Conservation (phyloP, 2,888 invertebrate genomes). For the Xestia sexstrigata region DNA sequence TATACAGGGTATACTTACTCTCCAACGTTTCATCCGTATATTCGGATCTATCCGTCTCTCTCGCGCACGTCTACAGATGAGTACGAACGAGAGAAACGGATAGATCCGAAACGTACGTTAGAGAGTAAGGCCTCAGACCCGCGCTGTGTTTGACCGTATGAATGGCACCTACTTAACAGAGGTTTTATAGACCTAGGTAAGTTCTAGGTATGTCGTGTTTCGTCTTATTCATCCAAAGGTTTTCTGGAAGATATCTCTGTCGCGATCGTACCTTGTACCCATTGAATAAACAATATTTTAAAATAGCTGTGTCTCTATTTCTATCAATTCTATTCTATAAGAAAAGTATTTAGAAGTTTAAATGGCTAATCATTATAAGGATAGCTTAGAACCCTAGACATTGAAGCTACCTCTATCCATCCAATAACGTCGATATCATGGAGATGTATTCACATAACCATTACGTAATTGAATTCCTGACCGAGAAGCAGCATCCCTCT, state of each 20-base stretch:
- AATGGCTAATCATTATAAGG: not conserved
- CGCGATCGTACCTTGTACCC: not conserved
- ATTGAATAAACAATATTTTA: not conserved
- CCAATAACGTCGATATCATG: constrained; percentile 45
- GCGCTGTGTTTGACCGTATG: no score
- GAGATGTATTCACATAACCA: constrained; percentile 58
- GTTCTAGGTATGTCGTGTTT: not conserved
- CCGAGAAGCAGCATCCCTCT: constrained; percentile 55
- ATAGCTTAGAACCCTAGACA: not conserved
- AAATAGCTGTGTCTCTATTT: not conserved
- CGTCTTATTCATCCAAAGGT: not conserved
- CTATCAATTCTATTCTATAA: not conserved
- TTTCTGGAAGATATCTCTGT: not conserved
- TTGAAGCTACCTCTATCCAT: not conserved
- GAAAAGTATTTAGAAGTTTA: not conserved
- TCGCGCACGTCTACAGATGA: no score
- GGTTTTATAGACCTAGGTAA: not conserved
- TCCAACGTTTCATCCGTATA: no score
- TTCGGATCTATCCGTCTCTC: no score
- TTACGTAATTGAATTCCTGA: constrained; percentile 71
- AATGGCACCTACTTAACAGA: not conserved
- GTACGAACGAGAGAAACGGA: no score
- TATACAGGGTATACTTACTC: no score
- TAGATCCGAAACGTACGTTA: no score
- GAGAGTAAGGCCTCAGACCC: no score